Evolutionary conservation across 1,140 invertebrate genomes (phyloP), one percentile per base, ranked within the genome.

Genomic region (Phthorimaea operculella): DNA sequence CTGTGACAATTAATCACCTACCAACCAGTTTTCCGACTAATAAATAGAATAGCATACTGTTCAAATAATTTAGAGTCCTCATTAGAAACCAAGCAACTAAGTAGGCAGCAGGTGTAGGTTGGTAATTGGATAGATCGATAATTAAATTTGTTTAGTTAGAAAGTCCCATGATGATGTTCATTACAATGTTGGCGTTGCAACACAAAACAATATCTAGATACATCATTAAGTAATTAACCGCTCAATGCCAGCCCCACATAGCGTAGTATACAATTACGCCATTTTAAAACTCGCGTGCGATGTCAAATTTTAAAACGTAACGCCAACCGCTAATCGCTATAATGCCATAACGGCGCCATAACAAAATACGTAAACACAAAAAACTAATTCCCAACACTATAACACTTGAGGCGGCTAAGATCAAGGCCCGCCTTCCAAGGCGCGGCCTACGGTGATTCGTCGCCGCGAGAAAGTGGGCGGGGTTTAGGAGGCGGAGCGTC

Each of bases 381-480:
- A 76, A 70, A 74, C 56, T 76, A 74, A 78, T 76, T 72, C 72
- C 74, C 80, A 80, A 76, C 78, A 81, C 80, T 82, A 83, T 76
- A 79, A 68, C 68, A 64, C 55, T 62, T 42, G 59, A 68, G 74
- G 77, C 73, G 73, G 73, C 15, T 39, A 56, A 55, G 21, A 58
- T 65, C 16, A 65, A 61, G 57, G 33, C 52, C 72, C 50, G 55
- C 77, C 77, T 70, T 57, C 54, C 18, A 28, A 56, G 12, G 39
- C 51, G 54, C 49, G 58, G 59, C 33, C 39, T 52, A 28, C 55
- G 50, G 53, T 66, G 51, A 81, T 82, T 84, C 70, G 81, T 55
- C 50, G 69, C 74, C 50, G 69, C 57, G 64, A 34, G 3, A 45
- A n/a, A 53, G 52, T 55, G 65, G 80, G 79, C 71, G 80, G 74